phyloP scores from a whole-genome alignment of 2,113 vertebrate genomes.

The Dromaius novaehollandiae region DNA sequence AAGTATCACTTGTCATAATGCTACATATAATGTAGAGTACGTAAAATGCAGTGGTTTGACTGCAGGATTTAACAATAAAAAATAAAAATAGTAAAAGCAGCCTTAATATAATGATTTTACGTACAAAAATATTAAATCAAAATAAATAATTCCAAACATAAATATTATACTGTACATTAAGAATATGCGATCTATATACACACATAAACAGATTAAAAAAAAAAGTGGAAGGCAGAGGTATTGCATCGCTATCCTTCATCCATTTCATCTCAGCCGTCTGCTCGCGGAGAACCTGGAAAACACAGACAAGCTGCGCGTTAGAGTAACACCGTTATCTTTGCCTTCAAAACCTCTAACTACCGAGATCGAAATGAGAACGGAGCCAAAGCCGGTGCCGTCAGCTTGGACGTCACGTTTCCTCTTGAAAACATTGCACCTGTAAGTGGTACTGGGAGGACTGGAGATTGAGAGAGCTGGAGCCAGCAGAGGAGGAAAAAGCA shows the following conservation, averaged over 20 bases:
- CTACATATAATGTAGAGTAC: slow-evolving; percentile 85
- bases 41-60: slow-evolving; percentile 82
- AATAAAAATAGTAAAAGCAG: slow-evolving; percentile 74
- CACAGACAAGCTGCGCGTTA: neutral
- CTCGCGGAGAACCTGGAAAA: slow-evolving; percentile 71
- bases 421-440: neutral
- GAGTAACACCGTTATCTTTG: neutral
- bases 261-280: slow-evolving; percentile 61
- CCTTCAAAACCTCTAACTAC: neutral
- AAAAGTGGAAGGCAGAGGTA: slow-evolving; percentile 82
- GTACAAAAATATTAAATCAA: slow-evolving; percentile 87
- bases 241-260: slow-evolving; percentile 83
- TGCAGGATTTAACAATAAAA: slow-evolving; percentile 72
- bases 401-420: neutral
- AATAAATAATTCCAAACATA: slow-evolving; percentile 88
- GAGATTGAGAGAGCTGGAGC: neutral
- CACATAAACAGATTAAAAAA: slow-evolving; percentile 40
- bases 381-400: neutral
- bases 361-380: neutral
- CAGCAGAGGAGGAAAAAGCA: neutral
- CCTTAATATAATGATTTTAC: slow-evolving; percentile 83
- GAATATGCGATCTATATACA: slow-evolving; percentile 74
- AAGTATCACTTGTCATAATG: slow-evolving; percentile 79
- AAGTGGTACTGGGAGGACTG: neutral
- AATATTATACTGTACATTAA: slow-evolving; percentile 87